Conservation (phyloP, 1,140 invertebrate species). For the Mercenaria mercenaria region DNA sequence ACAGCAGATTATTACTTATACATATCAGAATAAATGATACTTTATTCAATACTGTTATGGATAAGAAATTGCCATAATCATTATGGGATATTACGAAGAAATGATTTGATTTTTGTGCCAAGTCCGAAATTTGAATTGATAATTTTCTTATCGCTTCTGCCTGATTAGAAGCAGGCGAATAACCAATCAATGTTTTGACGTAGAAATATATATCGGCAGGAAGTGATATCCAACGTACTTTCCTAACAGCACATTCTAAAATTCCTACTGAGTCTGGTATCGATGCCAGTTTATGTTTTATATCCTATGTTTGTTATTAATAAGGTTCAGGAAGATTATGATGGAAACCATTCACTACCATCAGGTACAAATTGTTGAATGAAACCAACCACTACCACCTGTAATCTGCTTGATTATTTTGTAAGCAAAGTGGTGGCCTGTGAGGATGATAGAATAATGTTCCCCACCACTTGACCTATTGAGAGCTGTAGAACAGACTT, state of each 20-base stretch:
- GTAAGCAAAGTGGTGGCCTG: neutral
- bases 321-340: neutral
- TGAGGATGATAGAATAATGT: neutral
- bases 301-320: constrained; percentile 47
- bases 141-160: constrained; percentile 19
- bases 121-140: neutral
- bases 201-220: neutral
- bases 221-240: neutral
- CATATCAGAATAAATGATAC: no score
- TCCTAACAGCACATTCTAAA: constrained; percentile 4
- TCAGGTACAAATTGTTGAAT: constrained; percentile 43
- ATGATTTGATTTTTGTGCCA: constrained; percentile 1
- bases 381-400: constrained; percentile 33
- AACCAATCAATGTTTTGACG: neutral
- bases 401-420: neutral
- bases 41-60: neutral
- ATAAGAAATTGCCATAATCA: neutral
- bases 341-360: constrained; percentile 33
- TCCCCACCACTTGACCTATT: neutral
- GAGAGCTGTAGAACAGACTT: neutral
- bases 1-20: no score
- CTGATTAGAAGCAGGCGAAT: neutral
- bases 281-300: constrained; percentile 42
- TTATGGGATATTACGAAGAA: neutral
- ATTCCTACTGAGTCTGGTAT: constrained; percentile 25